Conservation (phyloP, 2,888 invertebrate genomes). For the Ferrisia virgata region DNA sequence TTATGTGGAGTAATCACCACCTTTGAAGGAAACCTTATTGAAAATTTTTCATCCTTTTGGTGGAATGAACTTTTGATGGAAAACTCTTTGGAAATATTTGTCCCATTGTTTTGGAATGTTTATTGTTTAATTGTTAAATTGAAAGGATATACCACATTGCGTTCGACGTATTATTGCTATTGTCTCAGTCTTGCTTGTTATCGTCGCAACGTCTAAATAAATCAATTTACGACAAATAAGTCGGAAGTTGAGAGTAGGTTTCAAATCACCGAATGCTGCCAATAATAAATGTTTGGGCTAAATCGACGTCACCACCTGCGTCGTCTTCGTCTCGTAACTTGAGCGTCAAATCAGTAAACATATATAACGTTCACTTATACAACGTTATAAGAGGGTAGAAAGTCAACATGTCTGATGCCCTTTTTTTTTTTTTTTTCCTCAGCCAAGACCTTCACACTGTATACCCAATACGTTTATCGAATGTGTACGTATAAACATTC, state of each 20-base stretch:
- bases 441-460: neutral
- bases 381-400: neutral
- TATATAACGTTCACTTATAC: neutral
- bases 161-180: neutral
- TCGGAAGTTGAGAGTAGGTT: neutral
- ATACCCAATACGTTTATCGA: neutral
- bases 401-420: neutral
- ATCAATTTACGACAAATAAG: constrained; percentile 1
- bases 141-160: neutral
- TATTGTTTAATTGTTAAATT: constrained; percentile 20
- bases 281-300: neutral
- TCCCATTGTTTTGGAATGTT: neutral
- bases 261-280: neutral
- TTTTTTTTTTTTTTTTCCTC: neutral
- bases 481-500: neutral
- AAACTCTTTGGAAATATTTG: neutral
- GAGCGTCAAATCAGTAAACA: neutral
- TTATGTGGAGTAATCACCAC: neutral
- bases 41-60: neutral
- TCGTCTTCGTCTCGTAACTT: neutral
- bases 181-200: neutral
- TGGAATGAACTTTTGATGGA: neutral
- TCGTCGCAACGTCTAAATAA: neutral
- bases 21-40: neutral
- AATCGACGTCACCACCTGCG: neutral